Evolutionary conservation across 2,888 invertebrate genomes (phyloP).

Genomic region (Epirrhoe alternata): DNA sequence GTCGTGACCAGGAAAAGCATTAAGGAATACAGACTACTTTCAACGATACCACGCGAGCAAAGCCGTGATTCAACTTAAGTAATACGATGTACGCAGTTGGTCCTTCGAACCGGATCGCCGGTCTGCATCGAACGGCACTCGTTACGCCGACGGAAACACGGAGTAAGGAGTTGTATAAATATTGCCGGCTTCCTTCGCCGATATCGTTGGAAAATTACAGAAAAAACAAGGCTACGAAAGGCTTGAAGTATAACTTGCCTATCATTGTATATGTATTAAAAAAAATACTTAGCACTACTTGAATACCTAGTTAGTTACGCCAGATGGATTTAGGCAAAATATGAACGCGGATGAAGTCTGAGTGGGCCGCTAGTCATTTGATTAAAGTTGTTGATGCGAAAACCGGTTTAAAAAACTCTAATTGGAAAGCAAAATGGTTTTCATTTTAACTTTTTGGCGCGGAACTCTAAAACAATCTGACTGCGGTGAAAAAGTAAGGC

Average conservation of each 20-base stretch:
- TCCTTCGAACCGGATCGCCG: conserved; percentile 10
- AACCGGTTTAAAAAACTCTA: too few species aligned
- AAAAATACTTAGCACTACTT: neutral
- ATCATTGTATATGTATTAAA: neutral
- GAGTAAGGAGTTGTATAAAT: conserved; percentile 54
- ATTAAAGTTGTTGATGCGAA: too few species aligned
- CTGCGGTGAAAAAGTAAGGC: conserved; percentile 30
- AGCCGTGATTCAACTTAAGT: neutral
- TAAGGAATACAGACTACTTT: neutral
- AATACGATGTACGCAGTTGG: neutral
- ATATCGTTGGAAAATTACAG: conserved; percentile 29
- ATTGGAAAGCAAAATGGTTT: neutral
- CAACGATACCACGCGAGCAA: neutral
- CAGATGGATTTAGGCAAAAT: too few species aligned
- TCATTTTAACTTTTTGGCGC: neutral
- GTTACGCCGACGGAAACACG: conserved; percentile 40
- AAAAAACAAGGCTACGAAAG: neutral
- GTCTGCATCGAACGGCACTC: conserved; percentile 3
- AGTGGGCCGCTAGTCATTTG: too few species aligned
- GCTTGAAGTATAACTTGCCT: neutral
- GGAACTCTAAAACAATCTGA: conserved; percentile 18
- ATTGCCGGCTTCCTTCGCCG: conserved; percentile 46
- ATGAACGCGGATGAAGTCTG: too few species aligned
- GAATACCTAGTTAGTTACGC: neutral
- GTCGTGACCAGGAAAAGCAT: conserved; percentile 2